Base-by-base conservation (phyloP, 2,888 invertebrate genomes). In the Metopia argyrocephala region DNA sequence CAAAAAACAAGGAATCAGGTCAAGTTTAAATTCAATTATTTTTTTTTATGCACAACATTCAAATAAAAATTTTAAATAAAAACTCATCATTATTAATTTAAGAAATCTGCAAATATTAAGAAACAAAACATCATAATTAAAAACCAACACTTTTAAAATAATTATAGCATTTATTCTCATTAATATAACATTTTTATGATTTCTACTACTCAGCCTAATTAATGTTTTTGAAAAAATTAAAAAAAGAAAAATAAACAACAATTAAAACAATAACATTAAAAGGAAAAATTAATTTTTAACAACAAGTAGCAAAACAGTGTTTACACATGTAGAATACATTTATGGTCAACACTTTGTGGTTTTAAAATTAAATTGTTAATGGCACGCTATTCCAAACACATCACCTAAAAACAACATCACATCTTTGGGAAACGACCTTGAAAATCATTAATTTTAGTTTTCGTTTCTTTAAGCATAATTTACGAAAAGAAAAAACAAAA, bases 251-350 rank as follows among this genome's bases (percentile, higher is more conserved):
- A 18, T 66, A 3, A 48, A 48, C 18, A 48, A 20, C 7, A 6
- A 1, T 48, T 0, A 23, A 28, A 56, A 54, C n/a, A 0, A 56
- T 28, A 4, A 56, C 27, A 27, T 56, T 25, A 74, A 74, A 56
- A 18, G 6, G 62, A 45, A 61, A 38, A 38, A 38, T 38, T 38
- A 38, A 38, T 12, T 12, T 12, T 38, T 3, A 54, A 78, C 45
- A 31, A 38, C 45, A 65, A 65, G 70, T 59, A 52, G 70, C 46
- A 59, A 56, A 61, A 61, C 31, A 20, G 54, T 52, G 52, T 79
- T 79, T 54, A 79, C 79, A 79, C 54, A 76, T 79, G 70, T 76
- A 76, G 70, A 71, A 59, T 54, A 76, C 76, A 79, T 62, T 79
- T 76, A 61, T 59, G 54, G 70, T 23, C 75, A 79, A 74, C 74